These are phyloP conservation scores for Ceratothoa steindachneri DNA, from an alignment of 2,888 invertebrate species.

Conservation along the genomic window DNA sequence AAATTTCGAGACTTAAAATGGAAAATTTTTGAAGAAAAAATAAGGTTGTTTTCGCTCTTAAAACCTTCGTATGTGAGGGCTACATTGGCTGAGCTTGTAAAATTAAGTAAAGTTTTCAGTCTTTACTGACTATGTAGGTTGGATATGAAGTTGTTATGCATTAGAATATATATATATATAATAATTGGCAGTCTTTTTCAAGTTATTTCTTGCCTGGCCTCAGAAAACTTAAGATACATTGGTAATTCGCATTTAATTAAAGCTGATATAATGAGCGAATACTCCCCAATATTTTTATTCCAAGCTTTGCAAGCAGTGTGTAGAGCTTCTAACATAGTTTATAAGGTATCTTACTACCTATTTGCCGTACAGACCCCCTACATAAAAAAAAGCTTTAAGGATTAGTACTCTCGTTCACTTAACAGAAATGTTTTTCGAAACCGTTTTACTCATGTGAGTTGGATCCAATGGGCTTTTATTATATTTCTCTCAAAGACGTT, in stretches of 20 bases:
- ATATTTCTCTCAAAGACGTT: no score
- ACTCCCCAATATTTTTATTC: constrained; percentile 5
- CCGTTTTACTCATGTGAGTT: no score
- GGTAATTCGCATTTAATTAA: not conserved
- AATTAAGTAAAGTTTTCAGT: not conserved
- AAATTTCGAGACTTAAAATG: no score
- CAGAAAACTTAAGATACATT: not conserved
- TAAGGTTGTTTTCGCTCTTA: no score
- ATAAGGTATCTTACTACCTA: not conserved
- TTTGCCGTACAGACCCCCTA: constrained; percentile 1
- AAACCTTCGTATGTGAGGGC: no score
- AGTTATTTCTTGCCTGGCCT: not conserved
- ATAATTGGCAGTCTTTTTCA: not conserved
- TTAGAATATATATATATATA: not conserved
- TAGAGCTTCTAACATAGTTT: not conserved
- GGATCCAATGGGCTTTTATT: no score
- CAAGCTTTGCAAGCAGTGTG: constrained; percentile 13
- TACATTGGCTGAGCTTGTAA: not conserved
- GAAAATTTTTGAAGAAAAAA: no score
- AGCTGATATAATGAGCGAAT: not conserved
- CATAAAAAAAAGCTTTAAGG: constrained; percentile 7
- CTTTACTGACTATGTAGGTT: not conserved
- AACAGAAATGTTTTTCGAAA: not conserved
- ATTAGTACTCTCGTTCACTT: not conserved
- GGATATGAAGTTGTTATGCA: not conserved